phyloP scores from a whole-genome alignment of 2,888 invertebrate genomes.

The Apotomis capreana region DNA sequence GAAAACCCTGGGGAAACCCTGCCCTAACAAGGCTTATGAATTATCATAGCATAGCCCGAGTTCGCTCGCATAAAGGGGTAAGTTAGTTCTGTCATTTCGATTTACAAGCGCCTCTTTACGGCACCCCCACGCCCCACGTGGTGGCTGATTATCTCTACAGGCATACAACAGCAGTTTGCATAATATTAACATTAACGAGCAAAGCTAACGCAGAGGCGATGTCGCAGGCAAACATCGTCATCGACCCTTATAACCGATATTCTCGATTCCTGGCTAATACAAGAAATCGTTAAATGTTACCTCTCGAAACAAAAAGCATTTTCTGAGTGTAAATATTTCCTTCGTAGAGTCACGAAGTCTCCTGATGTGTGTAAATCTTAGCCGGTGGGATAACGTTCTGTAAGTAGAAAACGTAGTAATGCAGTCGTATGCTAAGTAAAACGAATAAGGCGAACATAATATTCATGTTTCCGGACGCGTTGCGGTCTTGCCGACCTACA shows the following conservation, averaged over 20 bases:
- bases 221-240: slow-evolving; percentile 44
- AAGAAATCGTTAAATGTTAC: slow-evolving; percentile 13
- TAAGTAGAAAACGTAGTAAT: slow-evolving; percentile 41
- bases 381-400: background rate
- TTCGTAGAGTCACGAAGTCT: background rate
- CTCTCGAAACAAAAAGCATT: background rate
- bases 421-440: slow-evolving; percentile 37
- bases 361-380: background rate
- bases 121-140: slow-evolving; percentile 32
- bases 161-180: slow-evolving; percentile 56
- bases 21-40: slow-evolving; percentile 36
- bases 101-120: slow-evolving; percentile 33
- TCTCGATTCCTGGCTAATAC: slow-evolving; percentile 13
- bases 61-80: slow-evolving; percentile 30
- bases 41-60: slow-evolving; percentile 25
- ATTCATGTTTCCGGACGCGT: slow-evolving; percentile 45
- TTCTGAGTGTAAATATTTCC: background rate
- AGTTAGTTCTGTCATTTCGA: slow-evolving; percentile 36
- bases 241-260: slow-evolving; percentile 30
- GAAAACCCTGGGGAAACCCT: slow-evolving; percentile 37
- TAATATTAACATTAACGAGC: slow-evolving; percentile 61
- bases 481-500: slow-evolving; percentile 50
- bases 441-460: slow-evolving; percentile 33
- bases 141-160: slow-evolving; percentile 48
- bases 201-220: slow-evolving; percentile 50